Evolutionary conservation across 2,888 invertebrate genomes (phyloP), one percentile per base, ranked within the genome.

Genomic region (Cylloceria caligata): DNA sequence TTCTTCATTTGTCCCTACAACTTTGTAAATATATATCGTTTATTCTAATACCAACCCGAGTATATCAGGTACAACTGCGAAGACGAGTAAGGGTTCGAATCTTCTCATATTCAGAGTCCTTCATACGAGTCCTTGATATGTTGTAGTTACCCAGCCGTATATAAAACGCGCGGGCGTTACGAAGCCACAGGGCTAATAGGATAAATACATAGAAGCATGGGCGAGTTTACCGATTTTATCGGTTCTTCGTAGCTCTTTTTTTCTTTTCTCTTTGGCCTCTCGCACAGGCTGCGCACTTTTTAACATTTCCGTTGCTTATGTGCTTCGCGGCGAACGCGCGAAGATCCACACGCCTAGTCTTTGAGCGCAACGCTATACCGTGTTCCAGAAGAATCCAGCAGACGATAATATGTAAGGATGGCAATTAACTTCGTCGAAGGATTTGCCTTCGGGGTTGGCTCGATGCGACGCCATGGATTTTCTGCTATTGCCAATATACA

Each of bases 211-310:
- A 47, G 79, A 81, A 64, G 68, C 62, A 27, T 30, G 62, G 36
- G 45, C 73, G 45, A 68, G 68, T 60, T 60, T 72, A 77, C 72
- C 76, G 80, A 85, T 86, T 85, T 87, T 79, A 84, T 87, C 83
- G 86, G 80, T 83, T 79, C 86, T 83, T 85, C 83, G 71, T 72
- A n/a, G 21, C 60, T 55, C 49, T 68, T 64, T 24, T 34, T 49
- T 49, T 65, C 57, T 65, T 69, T n/a, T 65, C 16, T 21, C 47
- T 57, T 30, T 42, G 27, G 30, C 64, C 27, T 68, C 74, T 69
- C 69, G 74, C 36, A 60, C 57, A 6, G 65, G 65, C 68, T 42
- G 3, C 27, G n/a, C 19, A 19, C 7, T 45, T 57, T 60, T 72
- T 57, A 19, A 24, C 39, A 39, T 57, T 57, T 65, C 19, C 55